These are phyloP conservation scores for Spialia ferax DNA, from an alignment of 2,888 invertebrate genomes.

Conservation along the genomic window DNA sequence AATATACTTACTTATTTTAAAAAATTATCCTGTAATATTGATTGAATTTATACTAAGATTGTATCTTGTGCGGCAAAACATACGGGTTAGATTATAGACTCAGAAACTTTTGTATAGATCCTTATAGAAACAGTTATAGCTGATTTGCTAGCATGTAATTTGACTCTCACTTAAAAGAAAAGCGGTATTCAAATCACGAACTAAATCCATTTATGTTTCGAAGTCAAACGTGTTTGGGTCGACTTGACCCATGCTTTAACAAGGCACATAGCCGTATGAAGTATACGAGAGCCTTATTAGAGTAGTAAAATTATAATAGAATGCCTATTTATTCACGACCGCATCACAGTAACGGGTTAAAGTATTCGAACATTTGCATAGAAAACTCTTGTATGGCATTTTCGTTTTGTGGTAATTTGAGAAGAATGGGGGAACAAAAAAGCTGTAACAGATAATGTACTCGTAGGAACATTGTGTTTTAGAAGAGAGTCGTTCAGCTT, in stretches of 20 bases:
- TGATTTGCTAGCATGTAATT: constrained; percentile 5
- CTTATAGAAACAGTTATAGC: neutral
- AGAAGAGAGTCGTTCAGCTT: neutral
- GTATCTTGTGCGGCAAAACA: too few relatives aligned
- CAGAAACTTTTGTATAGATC: too few relatives aligned
- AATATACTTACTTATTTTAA: too few relatives aligned
- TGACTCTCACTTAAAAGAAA: constrained; percentile 19
- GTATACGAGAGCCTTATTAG: constrained; percentile 24
- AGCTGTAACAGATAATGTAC: neutral
- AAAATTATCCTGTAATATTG: too few relatives aligned
- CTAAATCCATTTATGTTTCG: constrained; percentile 18
- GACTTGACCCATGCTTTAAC: constrained; percentile 22
- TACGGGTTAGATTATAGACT: too few relatives aligned
- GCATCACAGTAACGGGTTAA: constrained; percentile 24
- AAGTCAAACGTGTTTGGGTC: constrained; percentile 11
- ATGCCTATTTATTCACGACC: constrained; percentile 31
- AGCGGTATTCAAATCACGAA: constrained; percentile 22
- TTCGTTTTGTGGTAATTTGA: constrained; percentile 21
- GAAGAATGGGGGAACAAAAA: constrained; percentile 12
- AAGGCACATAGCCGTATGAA: constrained; percentile 22
- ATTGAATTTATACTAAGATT: too few relatives aligned
- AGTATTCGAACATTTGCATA: constrained; percentile 18
- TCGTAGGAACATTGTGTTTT: constrained; percentile 3
- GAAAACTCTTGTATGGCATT: constrained; percentile 5
- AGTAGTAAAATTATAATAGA: constrained; percentile 31